Evolutionary conservation across 2,113 vertebrate species (phyloP), one percentile per base, ranked within the genome.

Genomic region (Marmota monax): DNA sequence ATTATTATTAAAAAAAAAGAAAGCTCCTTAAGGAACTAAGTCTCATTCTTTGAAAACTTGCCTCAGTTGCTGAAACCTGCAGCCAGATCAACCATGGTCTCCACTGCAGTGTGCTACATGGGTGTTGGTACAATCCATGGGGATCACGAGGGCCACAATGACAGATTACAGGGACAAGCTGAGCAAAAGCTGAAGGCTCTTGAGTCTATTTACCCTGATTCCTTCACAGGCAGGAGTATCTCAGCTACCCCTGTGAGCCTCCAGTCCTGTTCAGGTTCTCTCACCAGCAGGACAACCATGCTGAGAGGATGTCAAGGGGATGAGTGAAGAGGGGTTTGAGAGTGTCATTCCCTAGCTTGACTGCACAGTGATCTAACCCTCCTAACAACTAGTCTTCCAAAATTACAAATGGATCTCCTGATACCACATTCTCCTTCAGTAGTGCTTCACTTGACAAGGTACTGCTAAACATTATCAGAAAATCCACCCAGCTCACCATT

Each of bases 161-260:
- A 99, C 99, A 17, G 99, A 99, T 94, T 99, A 99, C 99, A 98
- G 98, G 61, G 99, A 99, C 97, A 99, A 99, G 98, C 99, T 99
- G 20, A 58, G 97, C 98, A 99, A 86, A 99, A 99, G 96, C 98
- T 99, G 83, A 99, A 99, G 97, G 99, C 99, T 12, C 98, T 99
- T 83, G 99, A 99, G 98, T 99, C 99, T 51, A 99, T 99, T 93
- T 99, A 99, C 92, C 99, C 99, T 1, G 99, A 99, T 98, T 99
- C 99, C 0, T 99, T 99, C 88, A 93, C 69, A 93, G 86, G 93
- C 93, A 92, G 85, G 65, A 90, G 72, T 88, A 72, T 95, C 61
- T 96, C 84, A 88, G 37, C 90, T 95, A 22, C 20, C 51, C 88
- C 58, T 80, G 83, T 79, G 23, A 80, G 94, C 77, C 53, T 79